Base-by-base conservation (phyloP, 64 coral and sea anemone species). In the Pocillopora damicornis region DNA sequence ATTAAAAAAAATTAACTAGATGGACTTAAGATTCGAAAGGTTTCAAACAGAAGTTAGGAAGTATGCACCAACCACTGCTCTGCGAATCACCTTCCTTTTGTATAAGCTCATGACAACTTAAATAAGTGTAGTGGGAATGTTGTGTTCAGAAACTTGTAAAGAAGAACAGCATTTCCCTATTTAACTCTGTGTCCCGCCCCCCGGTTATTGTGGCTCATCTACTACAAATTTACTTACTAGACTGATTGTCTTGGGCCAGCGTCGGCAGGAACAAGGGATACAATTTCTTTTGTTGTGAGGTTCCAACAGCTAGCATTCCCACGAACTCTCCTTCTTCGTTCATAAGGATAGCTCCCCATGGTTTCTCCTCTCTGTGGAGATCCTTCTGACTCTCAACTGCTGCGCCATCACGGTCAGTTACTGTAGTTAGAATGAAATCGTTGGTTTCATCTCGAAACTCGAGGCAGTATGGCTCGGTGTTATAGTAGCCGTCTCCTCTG, bases 241-340 rank as follows among this genome's bases (percentile, higher is more conserved):
- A 15, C 61, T 15, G 61, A 63, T 63, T 63, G 17, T 18, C 13
- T 15, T 67, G 5, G 6, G 67, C 63, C 26, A 22, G 17, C 0
- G 34, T 56, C 36, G 79, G 60, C 35, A 82, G 79, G 60, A 82
- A 66, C 15, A 82, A 18, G 7, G 79, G 79, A 12, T 64, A 82
- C 0, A 64, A 17, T 67, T 60, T 66, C 79, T 15, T 37, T 66
- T 82, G 3, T 15, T 66, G 63, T 0, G 64, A 56, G 11, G 5
- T 35, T 85, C 15, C 64, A 13, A 72, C 23, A 18, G 64, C 64
- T 17, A 85, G 20, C 81, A 85, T 85, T 56, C 64, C 81, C 20
- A 85, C 36, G 22, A 85, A 73, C n/a, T 72, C 20, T 51, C 37
- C 81, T 0, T 51, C 42, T 1, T 9, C 11, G 67, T 72, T 71